phyloP scores from a whole-genome alignment of 1,140 invertebrate species.

The Drosophila orena region DNA sequence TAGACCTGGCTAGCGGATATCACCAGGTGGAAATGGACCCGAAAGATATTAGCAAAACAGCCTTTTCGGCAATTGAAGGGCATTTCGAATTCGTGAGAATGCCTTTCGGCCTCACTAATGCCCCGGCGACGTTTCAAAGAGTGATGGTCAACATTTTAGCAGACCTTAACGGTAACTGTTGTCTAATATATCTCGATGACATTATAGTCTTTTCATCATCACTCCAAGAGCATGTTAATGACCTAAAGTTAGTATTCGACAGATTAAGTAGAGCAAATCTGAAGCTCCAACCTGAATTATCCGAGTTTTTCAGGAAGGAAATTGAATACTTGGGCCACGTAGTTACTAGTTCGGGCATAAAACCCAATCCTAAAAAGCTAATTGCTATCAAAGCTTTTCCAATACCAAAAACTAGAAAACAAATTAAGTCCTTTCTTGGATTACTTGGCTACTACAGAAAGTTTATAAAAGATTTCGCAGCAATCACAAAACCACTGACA shows the following conservation, averaged over 20 bases:
- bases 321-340: too few species aligned
- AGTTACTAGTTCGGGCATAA: too few species aligned
- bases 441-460: too few species aligned
- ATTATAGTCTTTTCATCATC: conserved; percentile 49
- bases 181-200: conserved; percentile 57
- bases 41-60: conserved; percentile 83
- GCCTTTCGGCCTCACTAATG: conserved; percentile 65
- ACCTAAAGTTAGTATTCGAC: conserved; percentile 77
- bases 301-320: conserved; percentile 8
- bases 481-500: too few species aligned
- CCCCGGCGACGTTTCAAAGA: conserved; percentile 62
- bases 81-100: conserved; percentile 64
- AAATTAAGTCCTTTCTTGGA: too few species aligned
- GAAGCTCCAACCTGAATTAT: conserved; percentile 52
- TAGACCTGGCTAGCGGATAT: conserved; percentile 86
- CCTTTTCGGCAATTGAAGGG: conserved; percentile 74
- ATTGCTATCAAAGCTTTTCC: too few species aligned
- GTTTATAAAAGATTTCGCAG: too few species aligned
- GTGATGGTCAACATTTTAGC: conserved; percentile 12
- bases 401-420: too few species aligned
- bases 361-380: too few species aligned
- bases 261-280: conserved; percentile 59
- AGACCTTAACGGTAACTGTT: conserved; percentile 33
- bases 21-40: conserved; percentile 85
- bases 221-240: conserved; percentile 70